Evolutionary conservation across 2,797 vertebrate species (phyloP), one percentile per base, ranked within the genome.

Genomic region (Lithobates pipiens): DNA sequence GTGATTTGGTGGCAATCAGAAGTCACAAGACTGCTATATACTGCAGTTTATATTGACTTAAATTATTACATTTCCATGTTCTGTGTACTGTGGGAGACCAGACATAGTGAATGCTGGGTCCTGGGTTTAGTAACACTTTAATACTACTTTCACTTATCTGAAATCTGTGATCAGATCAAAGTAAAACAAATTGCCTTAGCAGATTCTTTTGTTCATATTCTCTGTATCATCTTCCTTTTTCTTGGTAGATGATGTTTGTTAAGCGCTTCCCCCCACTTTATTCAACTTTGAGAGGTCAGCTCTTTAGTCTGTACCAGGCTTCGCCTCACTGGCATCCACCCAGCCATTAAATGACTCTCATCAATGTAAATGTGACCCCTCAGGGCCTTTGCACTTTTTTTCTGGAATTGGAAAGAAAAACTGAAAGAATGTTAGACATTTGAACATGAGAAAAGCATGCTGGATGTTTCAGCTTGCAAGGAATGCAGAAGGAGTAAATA

Each of bases 341-440:
- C 78, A 80, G 18, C 78, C 78, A 71, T 42, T 23, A 80, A 50
- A 71, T 71, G 0, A 57, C 68, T 71, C 65, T 68, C 77, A 80
- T 80, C 42, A 50, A 46, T 71, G 44, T 54, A 2, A 34, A 70
- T 80, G 27, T 29, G 39, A 25, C 65, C 67, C 13, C 11, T 67
- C 65, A 1, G 42, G 67, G 4, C 27, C 67, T 80, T 80, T 46
- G 67, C 42, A 5, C 13, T 44, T 27, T n/a, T 80, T 79, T 79
- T 44, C 39, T 79, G 63, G 63, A 42, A 65, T 25, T 23, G 76
- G 23, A 67, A 67, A n/a, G 21, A n/a, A 18, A 61, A 61, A 61
- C 54, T 7, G 21, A 61, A 61, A 61, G 54, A 61, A 61, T 61
- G 54, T 61, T 7, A 61, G 21, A 61, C 54, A 61, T 23, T 7